Conservation (phyloP, 2,113 vertebrate species). For the Anthoscopus minutus region DNA sequence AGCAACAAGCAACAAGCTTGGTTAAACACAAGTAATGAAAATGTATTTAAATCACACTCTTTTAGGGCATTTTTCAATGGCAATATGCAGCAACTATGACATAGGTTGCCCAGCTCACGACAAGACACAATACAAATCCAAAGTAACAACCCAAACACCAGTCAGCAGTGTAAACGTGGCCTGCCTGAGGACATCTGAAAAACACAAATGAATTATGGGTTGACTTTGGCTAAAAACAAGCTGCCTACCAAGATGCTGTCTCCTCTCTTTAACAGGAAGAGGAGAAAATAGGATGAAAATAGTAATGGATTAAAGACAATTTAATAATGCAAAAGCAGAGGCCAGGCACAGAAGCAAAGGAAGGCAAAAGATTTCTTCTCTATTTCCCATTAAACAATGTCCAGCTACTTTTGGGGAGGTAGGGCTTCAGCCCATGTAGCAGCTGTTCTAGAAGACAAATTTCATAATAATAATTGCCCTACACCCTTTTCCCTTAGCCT, state of each 20-base stretch:
- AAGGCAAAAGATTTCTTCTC: not conserved
- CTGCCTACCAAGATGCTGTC: not conserved
- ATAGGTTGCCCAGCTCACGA: not conserved
- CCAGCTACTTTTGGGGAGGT: not conserved
- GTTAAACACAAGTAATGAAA: not conserved
- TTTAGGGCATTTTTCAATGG: not conserved
- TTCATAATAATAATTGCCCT: not conserved
- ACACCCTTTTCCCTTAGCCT: not conserved
- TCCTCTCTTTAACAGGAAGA: not conserved
- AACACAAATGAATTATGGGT: not conserved
- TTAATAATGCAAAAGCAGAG: not conserved
- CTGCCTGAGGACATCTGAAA: not conserved
- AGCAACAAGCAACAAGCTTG: not conserved
- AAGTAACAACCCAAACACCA: not conserved
- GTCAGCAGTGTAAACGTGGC: not conserved
- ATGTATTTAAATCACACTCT: not conserved
- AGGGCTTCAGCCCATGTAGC: not conserved
- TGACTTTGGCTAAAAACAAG: not conserved
- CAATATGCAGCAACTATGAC: not conserved
- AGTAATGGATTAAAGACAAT: not conserved
- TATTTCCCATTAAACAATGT: not conserved
- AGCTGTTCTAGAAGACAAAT: not conserved
- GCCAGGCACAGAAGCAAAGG: not conserved
- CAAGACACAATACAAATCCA: not conserved
- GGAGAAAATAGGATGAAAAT: not conserved